Percentiles rank a stretch among this genome's conserved stretches.
phyloP scores from a whole-genome alignment of 2,888 invertebrate genomes.

The Stenchaetothrips biformis region DNA sequence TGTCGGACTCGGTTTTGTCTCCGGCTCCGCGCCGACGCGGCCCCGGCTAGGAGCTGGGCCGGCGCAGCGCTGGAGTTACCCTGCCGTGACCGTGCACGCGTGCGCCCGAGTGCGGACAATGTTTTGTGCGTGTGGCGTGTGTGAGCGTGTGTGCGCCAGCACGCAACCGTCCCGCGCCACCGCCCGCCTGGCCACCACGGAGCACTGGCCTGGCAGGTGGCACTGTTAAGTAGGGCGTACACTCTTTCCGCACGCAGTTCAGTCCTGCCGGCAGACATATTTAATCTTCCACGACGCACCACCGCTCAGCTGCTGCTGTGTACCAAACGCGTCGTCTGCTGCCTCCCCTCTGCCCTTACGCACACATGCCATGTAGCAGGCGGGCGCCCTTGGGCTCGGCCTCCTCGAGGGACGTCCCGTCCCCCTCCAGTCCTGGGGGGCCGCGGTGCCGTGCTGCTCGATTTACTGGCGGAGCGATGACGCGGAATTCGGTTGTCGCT shows the following conservation, averaged over 20 bases:
- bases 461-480: constrained; percentile 23
- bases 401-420: not conserved
- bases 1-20: not conserved
- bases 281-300: not conserved
- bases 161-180: not conserved
- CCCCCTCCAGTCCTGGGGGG: not conserved
- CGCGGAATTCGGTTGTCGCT: constrained; percentile 20
- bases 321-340: too few species aligned
- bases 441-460: constrained; percentile 1
- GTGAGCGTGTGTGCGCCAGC: not conserved
- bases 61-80: not conserved
- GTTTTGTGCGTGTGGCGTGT: not conserved
- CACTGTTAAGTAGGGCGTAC: not conserved
- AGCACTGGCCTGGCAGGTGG: not conserved
- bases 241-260: not conserved
- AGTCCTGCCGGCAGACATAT: not conserved
- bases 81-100: not conserved
- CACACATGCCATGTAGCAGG: not conserved
- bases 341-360: not conserved
- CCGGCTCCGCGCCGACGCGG: not conserved
- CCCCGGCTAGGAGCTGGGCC: not conserved
- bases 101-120: not conserved
- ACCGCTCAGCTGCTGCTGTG: not conserved
- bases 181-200: not conserved
- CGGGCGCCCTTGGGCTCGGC: not conserved